A percentile compares a stretch with the other conserved stretches of the same genome.
Conservation (phyloP, 2,113 vertebrate species). For the Isichthys henryi region DNA sequence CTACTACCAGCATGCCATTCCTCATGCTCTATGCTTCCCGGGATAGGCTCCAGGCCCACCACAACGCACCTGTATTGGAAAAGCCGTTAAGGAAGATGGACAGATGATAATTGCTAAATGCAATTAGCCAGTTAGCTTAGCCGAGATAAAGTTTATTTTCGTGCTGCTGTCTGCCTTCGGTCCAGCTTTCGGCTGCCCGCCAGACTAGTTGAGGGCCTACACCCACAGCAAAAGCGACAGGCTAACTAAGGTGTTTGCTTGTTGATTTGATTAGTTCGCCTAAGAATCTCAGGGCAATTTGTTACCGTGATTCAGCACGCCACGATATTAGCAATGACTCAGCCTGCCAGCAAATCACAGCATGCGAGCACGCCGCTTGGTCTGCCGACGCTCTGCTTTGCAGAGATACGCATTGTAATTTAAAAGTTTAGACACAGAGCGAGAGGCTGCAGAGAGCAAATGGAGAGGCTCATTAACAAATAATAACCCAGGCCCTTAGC, state of each 20-base stretch:
- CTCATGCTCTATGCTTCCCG: neutral
- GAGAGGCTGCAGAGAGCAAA: conserved; percentile 30
- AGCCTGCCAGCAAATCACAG: conserved; percentile 10
- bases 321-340: conserved; percentile 11
- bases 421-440: conserved; percentile 26
- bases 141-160: neutral
- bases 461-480: conserved; percentile 39
- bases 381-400: neutral
- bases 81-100: neutral
- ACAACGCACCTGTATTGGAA: neutral
- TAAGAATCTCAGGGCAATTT: conserved; percentile 6
- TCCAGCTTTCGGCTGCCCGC: neutral
- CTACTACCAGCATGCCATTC: neutral
- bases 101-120: neutral
- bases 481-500: conserved; percentile 27
- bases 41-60: neutral
- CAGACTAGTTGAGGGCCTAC: neutral
- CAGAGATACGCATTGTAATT: conserved; percentile 21
- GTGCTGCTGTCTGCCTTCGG: neutral
- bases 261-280: conserved; percentile 16
- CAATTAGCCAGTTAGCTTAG: neutral
- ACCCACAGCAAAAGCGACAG: neutral
- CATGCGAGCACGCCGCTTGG: neutral
- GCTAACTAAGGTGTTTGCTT: neutral
- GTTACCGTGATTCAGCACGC: neutral